Evolutionary conservation across 2,113 vertebrate species (phyloP).

Genomic region (Microcebus lehilahytsara): DNA sequence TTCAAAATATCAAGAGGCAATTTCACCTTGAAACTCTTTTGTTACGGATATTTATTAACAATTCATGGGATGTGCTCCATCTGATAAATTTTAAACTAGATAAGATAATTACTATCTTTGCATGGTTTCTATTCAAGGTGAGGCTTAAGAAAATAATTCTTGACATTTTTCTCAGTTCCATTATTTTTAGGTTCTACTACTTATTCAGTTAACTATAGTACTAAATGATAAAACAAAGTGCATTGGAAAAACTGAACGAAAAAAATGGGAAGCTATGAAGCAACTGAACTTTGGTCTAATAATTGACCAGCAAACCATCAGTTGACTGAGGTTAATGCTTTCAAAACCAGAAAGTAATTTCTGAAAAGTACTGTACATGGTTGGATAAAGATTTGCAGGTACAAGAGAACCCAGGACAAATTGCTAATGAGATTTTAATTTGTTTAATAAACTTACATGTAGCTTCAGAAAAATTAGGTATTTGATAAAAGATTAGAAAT

Average conservation of each 20-base stretch:
- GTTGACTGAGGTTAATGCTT: background rate
- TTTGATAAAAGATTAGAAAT: background rate
- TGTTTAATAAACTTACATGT: background rate
- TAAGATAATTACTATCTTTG: background rate
- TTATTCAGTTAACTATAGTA: background rate
- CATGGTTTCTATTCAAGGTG: background rate
- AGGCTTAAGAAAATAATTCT: constrained; percentile 13
- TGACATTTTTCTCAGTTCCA: background rate
- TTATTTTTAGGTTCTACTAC: background rate
- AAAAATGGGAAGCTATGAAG: background rate
- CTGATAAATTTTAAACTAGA: background rate
- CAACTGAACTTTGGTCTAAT: background rate
- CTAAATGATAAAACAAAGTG: background rate
- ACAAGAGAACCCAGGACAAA: background rate
- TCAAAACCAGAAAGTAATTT: constrained; percentile 12
- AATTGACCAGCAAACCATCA: background rate
- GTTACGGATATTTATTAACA: background rate
- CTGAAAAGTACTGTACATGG: background rate
- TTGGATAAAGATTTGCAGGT: background rate
- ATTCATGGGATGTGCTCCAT: background rate
- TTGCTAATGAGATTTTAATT: background rate
- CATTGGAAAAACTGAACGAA: background rate
- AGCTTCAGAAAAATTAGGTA: background rate
- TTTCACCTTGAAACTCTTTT: background rate
- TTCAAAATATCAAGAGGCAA: background rate